Evolutionary conservation across 2,797 vertebrate genomes (phyloP).

Genomic region (Parauchenoglanis ngamensis): DNA sequence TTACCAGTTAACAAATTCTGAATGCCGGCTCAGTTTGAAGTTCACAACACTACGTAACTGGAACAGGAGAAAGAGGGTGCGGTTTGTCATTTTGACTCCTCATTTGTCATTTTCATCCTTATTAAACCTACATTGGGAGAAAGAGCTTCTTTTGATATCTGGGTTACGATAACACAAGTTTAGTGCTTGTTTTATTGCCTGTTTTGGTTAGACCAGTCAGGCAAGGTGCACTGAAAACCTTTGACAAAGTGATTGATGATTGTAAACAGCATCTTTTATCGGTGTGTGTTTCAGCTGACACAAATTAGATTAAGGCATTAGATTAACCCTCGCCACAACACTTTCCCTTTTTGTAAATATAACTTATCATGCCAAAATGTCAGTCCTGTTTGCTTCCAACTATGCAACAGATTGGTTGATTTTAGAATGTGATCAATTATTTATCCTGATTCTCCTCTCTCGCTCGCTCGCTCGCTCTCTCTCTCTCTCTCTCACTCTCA

Average conservation of each 20-base stretch:
- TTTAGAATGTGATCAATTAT: slow-evolving; percentile 58
- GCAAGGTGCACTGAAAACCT: background rate
- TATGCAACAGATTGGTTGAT: slow-evolving; percentile 78
- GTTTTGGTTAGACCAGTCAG: background rate
- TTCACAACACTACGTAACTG: background rate
- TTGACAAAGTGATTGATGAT: slow-evolving; percentile 12
- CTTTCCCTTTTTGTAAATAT: slow-evolving; percentile 56
- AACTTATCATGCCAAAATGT: slow-evolving; percentile 56
- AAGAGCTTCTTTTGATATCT: background rate
- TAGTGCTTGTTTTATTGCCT: background rate
- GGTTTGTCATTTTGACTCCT: background rate
- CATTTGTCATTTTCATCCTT: background rate
- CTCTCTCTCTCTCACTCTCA: background rate
- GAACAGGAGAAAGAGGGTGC: background rate
- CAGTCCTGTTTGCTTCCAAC: slow-evolving; percentile 78
- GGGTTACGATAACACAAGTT: background rate
- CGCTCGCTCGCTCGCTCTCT: slow-evolving; percentile 33
- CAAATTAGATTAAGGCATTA: slow-evolving; percentile 32
- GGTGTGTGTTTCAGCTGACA: slow-evolving; percentile 65
- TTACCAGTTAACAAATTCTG: slow-evolving; percentile 13
- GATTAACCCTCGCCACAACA: slow-evolving; percentile 26
- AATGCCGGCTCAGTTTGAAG: background rate
- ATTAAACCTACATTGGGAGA: background rate
- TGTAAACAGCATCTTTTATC: slow-evolving; percentile 53
- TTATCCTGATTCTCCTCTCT: slow-evolving; percentile 43